Evolutionary conservation across 2,797 vertebrate species (phyloP), one percentile per base, ranked within the genome.

Genomic region (Scomberomorus guttatus): DNA sequence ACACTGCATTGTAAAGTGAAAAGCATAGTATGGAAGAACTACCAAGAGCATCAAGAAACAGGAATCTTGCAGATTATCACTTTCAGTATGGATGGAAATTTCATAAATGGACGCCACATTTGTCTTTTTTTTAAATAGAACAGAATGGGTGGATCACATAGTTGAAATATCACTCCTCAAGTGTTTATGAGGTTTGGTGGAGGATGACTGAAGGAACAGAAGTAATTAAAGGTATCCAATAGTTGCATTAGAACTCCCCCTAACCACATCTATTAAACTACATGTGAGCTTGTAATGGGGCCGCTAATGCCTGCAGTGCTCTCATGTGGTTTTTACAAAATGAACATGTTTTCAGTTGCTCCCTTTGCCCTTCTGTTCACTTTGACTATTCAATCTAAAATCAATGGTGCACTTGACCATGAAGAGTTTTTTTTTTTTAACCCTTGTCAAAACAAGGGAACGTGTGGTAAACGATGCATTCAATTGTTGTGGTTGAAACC

Each of bases 341-440:
- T 80, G n/a, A 86, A 71, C 86, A 24, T 77, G 83, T 82, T 88
- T 87, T 79, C 75, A 69, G 60, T 80, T 61, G 72, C 82, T 82
- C 75, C 77, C 10, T 83, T 68, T 82, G 82, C 75, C 83, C 82
- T 91, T 90, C 71, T 12, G 55, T 88, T 88, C 78, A 89, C 82
- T 90, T 88, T 82, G 82, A 88, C 79, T 82, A 79, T 79, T 77
- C 54, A 88, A 90, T 84, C 61, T 61, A 34, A 87, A 94, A 94
- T 93, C 87, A 88, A 92, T 93, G 1, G 18, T 32, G 55, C 56
- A 52, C 80, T 74, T 82, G 89, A 84, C 80, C 65, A 37, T 66
- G 51, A 79, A 65, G 34, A 65, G 76, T 72, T 84, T 6, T 32
- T 83, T 72, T 84, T 6, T 32, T 83, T 68, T 59, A 83, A 87